phyloP scores from a whole-genome alignment of 2,113 vertebrate species.

The Dicrurus megarhynchus region DNA sequence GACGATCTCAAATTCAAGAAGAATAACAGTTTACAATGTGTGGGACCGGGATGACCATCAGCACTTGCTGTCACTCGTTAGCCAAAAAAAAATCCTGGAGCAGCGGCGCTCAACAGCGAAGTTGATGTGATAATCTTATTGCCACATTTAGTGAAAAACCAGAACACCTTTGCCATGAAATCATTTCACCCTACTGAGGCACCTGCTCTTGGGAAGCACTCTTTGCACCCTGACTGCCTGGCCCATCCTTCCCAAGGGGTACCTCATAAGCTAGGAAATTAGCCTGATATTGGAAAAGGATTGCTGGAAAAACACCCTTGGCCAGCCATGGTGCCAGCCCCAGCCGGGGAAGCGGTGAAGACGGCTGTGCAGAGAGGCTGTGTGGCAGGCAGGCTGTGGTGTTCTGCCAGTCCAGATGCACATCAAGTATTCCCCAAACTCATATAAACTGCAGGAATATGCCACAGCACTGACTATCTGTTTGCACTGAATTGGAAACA shows the following conservation, averaged over 20 bases:
- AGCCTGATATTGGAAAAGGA: neutral
- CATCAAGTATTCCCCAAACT: neutral
- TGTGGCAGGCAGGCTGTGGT: neutral
- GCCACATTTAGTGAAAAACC: neutral
- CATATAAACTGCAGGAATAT: neutral
- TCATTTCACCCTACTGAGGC: rapidly evolving
- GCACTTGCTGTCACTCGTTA: neutral
- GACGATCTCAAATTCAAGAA: neutral
- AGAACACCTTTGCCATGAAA: neutral
- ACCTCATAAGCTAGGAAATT: rapidly evolving
- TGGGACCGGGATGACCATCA: neutral
- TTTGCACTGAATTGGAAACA: neutral
- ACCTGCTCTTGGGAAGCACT: neutral
- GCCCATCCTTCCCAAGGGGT: neutral
- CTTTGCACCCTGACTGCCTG: neutral
- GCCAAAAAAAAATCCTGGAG: neutral
- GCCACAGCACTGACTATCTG: neutral
- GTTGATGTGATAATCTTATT: rapidly evolving
- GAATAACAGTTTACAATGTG: neutral
- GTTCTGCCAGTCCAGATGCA: neutral
- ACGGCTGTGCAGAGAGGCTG: neutral
- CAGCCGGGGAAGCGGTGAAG: rapidly evolving
- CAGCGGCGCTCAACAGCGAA: rapidly evolving
- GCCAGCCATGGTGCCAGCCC: neutral
- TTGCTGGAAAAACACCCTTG: neutral